Evolutionary conservation across 2,113 vertebrate species (phyloP).

Genomic region (Blennius ocellaris): DNA sequence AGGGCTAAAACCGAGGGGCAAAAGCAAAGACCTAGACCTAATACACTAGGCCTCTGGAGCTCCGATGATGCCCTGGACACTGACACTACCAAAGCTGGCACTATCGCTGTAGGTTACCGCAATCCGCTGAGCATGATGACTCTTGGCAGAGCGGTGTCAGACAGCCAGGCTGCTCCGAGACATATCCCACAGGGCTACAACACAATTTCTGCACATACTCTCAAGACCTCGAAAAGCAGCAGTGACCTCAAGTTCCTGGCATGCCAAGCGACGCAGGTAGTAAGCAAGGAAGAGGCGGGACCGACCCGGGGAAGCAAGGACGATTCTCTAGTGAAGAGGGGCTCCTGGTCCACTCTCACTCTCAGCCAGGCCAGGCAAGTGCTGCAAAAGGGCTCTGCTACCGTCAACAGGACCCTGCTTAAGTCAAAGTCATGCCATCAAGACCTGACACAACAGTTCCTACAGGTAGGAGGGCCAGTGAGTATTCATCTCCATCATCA

Average conservation of each 20-base stretch:
- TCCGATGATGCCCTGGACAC: slow-evolving; percentile 92
- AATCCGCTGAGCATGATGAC: slow-evolving; percentile 96
- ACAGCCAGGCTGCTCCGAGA: slow-evolving; percentile 81
- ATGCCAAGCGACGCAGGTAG: slow-evolving; percentile 70
- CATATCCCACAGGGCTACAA: slow-evolving; percentile 90
- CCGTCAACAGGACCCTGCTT: slow-evolving; percentile 95
- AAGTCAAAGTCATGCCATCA: slow-evolving; percentile 98
- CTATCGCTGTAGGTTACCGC: slow-evolving; percentile 84
- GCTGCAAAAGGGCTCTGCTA: slow-evolving; percentile 95
- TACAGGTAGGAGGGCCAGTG: slow-evolving; percentile 90
- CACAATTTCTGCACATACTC: slow-evolving; percentile 77
- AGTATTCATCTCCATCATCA: slow-evolving; percentile 68
- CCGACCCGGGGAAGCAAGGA: slow-evolving; percentile 61
- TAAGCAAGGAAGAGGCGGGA: slow-evolving; percentile 77
- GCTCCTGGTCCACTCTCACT: slow-evolving; percentile 97
- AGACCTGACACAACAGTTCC: slow-evolving; percentile 94
- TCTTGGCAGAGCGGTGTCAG: slow-evolving; percentile 83
- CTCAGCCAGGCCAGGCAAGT: slow-evolving; percentile 94
- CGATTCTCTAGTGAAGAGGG: slow-evolving; percentile 86
- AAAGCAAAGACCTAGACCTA: slow-evolving; percentile 90
- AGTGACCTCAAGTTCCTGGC: slow-evolving; percentile 88
- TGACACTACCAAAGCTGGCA: slow-evolving; percentile 86
- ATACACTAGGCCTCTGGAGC: slow-evolving; percentile 89
- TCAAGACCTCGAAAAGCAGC: slow-evolving; percentile 96
- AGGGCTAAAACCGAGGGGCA: slow-evolving; percentile 91